phyloP scores from a whole-genome alignment of 2,113 vertebrate species.

The Scomber scombrus region DNA sequence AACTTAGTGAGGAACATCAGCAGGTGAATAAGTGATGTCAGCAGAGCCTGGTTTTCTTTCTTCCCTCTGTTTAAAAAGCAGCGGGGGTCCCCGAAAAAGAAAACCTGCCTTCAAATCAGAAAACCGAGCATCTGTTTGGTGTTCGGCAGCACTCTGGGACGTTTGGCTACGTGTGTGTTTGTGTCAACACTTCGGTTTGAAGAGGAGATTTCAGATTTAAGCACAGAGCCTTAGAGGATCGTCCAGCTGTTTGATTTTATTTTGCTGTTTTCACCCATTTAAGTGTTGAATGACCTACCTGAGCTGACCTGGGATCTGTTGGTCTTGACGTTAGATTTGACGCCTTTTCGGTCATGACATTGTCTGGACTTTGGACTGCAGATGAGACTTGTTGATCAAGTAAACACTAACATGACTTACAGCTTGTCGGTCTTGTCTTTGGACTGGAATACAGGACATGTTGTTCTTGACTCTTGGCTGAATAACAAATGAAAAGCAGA shows the following conservation, averaged over 20 bases:
- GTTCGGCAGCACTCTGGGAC: not conserved
- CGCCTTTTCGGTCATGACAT: too few relatives aligned
- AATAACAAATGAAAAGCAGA: too few relatives aligned
- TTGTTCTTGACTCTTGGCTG: too few relatives aligned
- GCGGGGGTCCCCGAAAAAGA: not conserved
- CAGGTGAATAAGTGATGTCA: slow-evolving; percentile 15
- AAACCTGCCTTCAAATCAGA: not conserved
- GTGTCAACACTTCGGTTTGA: not conserved
- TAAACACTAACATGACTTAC: too few relatives aligned
- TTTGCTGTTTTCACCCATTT: too few relatives aligned
- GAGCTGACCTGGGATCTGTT: not conserved
- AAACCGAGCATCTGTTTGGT: slow-evolving; percentile 11
- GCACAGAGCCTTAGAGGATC: too few relatives aligned
- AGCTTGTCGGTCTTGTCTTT: too few relatives aligned
- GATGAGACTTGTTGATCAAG: too few relatives aligned
- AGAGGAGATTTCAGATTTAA: not conserved
- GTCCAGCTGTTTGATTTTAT: too few relatives aligned
- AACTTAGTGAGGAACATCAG: slow-evolving; percentile 3
- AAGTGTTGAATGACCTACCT: too few relatives aligned
- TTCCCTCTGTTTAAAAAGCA: not conserved
- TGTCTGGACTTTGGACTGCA: too few relatives aligned
- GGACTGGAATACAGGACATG: too few relatives aligned
- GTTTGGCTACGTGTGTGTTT: not conserved
- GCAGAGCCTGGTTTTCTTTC: not conserved
- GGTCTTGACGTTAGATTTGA: not conserved